Evolutionary conservation across 2,888 invertebrate genomes (phyloP).

Genomic region (Deilephila elpenor): DNA sequence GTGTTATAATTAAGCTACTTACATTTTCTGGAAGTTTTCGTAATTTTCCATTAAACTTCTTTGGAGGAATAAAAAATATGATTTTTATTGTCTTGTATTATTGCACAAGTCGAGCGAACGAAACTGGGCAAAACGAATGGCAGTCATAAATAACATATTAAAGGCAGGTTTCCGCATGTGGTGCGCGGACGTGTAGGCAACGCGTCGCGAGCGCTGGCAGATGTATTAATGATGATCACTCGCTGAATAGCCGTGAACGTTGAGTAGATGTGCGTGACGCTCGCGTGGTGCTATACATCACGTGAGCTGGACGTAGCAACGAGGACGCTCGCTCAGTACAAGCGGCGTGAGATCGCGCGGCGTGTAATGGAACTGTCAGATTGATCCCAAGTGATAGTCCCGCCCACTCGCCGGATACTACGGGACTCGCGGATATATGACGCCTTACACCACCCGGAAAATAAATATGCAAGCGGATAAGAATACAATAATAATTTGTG

Average conservation of each 20-base stretch:
- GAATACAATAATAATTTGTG: no score
- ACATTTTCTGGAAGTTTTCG: background rate
- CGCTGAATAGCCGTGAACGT: background rate
- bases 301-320: background rate
- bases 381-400: constrained; percentile 39
- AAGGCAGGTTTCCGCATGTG: background rate
- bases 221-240: constrained; percentile 14
- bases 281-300: background rate
- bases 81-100: background rate
- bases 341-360: constrained; percentile 36
- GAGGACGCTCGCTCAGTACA: background rate
- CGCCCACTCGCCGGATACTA: constrained; percentile 16
- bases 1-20: constrained; percentile 4
- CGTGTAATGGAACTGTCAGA: constrained; percentile 66
- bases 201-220: background rate
- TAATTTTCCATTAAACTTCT: background rate
- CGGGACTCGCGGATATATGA: background rate
- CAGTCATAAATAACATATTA: constrained; percentile 23
- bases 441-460: background rate
- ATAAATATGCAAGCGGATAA: background rate
- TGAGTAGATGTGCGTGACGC: background rate
- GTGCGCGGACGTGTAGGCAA: background rate
- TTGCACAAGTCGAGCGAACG: background rate
- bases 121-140: background rate
- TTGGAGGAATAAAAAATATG: background rate